Evolutionary conservation across 1,140 invertebrate species (phyloP).

Genomic region (Microplitis demolitor): DNA sequence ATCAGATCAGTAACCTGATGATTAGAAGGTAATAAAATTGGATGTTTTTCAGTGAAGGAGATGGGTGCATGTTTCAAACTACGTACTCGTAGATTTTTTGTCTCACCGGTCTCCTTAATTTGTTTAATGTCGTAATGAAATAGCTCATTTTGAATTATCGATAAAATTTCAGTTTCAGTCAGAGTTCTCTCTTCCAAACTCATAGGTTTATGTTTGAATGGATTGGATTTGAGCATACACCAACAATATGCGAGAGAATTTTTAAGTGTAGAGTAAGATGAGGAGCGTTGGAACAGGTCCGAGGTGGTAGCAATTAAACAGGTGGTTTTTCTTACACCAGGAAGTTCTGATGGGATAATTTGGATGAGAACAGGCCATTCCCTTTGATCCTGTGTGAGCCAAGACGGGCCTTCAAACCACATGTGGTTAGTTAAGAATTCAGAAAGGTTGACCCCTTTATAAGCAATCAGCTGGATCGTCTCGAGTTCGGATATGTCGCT

Average conservation of each 20-base stretch:
- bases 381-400: neutral
- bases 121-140: neutral
- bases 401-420: constrained; percentile 31
- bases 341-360: constrained; percentile 19
- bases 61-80: neutral
- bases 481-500: neutral
- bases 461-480: neutral
- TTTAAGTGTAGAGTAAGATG: constrained; percentile 7
- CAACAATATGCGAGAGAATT: constrained; percentile 8
- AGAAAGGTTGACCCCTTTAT: constrained; percentile 24
- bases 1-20: constrained; percentile 5
- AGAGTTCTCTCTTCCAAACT: neutral
- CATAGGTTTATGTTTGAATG: neutral
- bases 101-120: neutral
- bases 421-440: constrained; percentile 18
- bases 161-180: neutral
- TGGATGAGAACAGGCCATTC: neutral
- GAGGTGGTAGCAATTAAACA: neutral
- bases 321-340: constrained; percentile 8
- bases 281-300: neutral
- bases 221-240: neutral
- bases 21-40: neutral
- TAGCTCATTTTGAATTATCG: constrained; percentile 1
- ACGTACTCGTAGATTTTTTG: neutral
- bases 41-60: too few relatives aligned